A percentile compares a stretch with the other conserved stretches of the same genome.
Conservation (phyloP, 64 coral and sea anemone species). For the Montipora capricornis region DNA sequence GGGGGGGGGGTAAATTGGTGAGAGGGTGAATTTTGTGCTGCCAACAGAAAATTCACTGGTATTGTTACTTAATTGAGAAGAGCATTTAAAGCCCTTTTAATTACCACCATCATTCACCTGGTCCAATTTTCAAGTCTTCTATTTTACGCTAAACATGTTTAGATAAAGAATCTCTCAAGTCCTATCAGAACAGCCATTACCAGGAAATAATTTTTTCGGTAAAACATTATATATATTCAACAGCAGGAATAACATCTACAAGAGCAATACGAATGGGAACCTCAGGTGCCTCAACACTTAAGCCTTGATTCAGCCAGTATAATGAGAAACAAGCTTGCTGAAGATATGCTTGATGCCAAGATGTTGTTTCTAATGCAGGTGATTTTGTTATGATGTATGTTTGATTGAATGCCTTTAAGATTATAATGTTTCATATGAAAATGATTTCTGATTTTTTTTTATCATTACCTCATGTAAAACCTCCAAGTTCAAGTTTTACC, state of each 20-base stretch:
- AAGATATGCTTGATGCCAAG: conserved; percentile 48
- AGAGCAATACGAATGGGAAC: too few species aligned
- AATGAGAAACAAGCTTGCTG: conserved; percentile 53
- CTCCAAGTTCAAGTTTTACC: too few species aligned
- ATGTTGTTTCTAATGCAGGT: conserved; percentile 55
- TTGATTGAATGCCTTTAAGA: too few species aligned
- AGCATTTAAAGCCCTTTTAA: background rate
- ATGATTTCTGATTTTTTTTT: too few species aligned
- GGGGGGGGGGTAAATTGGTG: too few species aligned
- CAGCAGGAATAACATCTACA: too few species aligned
- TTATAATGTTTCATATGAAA: too few species aligned
- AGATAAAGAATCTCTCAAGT: background rate
- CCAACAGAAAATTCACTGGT: background rate
- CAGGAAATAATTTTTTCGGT: too few species aligned
- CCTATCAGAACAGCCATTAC: too few species aligned
- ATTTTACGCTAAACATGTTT: background rate
- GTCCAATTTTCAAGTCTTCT: background rate
- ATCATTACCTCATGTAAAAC: too few species aligned
- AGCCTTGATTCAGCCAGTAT: background rate
- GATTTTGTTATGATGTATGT: too few species aligned
- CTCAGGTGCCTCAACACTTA: background rate
- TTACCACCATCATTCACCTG: background rate
- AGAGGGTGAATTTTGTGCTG: background rate
- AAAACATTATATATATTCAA: too few species aligned
- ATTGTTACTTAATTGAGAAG: background rate